A percentile compares a stretch with the other conserved stretches of the same genome.
phyloP scores from a whole-genome alignment of 2,888 invertebrate species.

The Tetropium fuscum region DNA sequence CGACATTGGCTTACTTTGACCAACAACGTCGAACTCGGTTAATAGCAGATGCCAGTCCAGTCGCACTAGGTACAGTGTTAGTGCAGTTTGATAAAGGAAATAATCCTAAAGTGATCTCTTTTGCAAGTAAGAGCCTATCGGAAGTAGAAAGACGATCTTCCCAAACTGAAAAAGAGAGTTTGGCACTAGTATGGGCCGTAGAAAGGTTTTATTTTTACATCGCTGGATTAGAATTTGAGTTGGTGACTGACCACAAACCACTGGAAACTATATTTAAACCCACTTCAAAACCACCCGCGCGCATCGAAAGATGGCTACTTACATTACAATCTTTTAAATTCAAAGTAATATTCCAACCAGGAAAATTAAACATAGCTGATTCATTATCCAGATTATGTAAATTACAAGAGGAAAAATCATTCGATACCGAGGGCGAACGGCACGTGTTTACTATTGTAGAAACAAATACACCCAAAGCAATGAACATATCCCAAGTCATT shows the following conservation, averaged over 20 bases:
- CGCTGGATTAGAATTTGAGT: conserved; percentile 60
- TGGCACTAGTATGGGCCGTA: neutral
- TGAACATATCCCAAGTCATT: conserved; percentile 31
- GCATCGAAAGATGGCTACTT: conserved; percentile 48
- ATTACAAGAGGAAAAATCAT: conserved; percentile 24
- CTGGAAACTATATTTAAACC: conserved; percentile 55
- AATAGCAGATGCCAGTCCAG: conserved; percentile 50
- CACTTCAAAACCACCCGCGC: conserved; percentile 43
- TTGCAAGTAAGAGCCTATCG: conserved; percentile 46
- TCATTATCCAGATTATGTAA: conserved; percentile 12
- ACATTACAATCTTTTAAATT: conserved; percentile 43
- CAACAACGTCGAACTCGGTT: conserved; percentile 38
- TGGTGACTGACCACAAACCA: conserved; percentile 57
- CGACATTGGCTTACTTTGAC: conserved; percentile 45
- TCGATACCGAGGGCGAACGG: conserved; percentile 35
- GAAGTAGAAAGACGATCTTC: neutral
- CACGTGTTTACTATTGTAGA: conserved; percentile 39
- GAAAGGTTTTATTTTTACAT: conserved; percentile 62
- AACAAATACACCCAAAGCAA: conserved; percentile 34
- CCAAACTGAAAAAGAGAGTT: neutral
- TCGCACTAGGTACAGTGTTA: conserved; percentile 50
- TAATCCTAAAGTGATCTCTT: conserved; percentile 45
- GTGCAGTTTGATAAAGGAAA: conserved; percentile 42
- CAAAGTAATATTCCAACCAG: conserved; percentile 42
- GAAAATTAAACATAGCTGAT: conserved; percentile 40